These are phyloP conservation scores for Aleiodes alternator DNA, from an alignment of 2,888 invertebrate genomes.

Conservation along the genomic window DNA sequence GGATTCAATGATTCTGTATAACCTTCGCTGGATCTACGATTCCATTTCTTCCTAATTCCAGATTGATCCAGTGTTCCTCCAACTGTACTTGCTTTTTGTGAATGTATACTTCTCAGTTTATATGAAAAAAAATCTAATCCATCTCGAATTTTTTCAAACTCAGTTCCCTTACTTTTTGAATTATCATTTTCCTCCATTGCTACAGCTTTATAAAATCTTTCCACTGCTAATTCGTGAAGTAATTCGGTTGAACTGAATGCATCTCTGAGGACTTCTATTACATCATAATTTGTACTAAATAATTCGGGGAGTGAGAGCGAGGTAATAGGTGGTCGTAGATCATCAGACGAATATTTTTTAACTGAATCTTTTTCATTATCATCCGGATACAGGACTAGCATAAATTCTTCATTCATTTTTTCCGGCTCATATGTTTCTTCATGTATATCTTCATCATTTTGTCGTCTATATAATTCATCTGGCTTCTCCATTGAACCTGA, in stretches of 20 bases:
- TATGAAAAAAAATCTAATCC: conserved; percentile 53
- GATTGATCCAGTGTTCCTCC: conserved; percentile 68
- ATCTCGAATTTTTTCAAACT: conserved; percentile 53
- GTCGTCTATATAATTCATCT: conserved; percentile 48
- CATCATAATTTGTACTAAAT: conserved; percentile 78
- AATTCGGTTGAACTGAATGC: conserved; percentile 90
- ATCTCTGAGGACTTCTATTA: conserved; percentile 79
- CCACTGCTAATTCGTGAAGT: conserved; percentile 89
- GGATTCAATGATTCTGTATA: conserved; percentile 59
- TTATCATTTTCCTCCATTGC: conserved; percentile 82
- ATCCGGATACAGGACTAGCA: conserved; percentile 85
- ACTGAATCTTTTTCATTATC: conserved; percentile 66
- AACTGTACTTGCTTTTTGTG: conserved; percentile 77
- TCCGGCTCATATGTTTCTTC: conserved; percentile 70
- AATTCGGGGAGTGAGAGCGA: conserved; percentile 90
- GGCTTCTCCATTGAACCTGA: conserved; percentile 23
- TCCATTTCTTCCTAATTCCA: conserved; percentile 60
- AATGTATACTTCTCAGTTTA: conserved; percentile 60
- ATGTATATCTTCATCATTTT: conserved; percentile 50
- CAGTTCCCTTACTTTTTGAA: conserved; percentile 57
- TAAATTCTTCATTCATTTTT: conserved; percentile 85
- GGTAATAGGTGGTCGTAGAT: conserved; percentile 85
- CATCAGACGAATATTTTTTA: conserved; percentile 69
- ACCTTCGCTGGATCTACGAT: conserved; percentile 70
- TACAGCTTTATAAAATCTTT: conserved; percentile 86